Conservation (phyloP, 2,113 vertebrate species). For the Connochaetes taurinus region DNA sequence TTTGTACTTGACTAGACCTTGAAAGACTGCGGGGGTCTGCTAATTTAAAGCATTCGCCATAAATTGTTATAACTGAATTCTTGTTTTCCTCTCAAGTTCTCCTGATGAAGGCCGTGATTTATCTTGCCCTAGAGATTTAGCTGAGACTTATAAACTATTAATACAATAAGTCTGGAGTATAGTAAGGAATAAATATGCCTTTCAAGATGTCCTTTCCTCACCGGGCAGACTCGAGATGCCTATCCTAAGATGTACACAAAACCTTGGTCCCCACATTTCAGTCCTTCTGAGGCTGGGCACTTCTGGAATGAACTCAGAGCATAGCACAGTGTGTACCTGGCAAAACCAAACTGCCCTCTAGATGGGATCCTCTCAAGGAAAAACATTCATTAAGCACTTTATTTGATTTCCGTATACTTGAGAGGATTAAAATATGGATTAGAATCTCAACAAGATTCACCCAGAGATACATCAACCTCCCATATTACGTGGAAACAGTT, state of each 20-base stretch:
- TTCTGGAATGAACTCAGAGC: accelerated
- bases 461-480: accelerated
- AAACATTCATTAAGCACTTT: background rate
- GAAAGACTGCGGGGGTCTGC: background rate
- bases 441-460: background rate
- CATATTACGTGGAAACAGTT: background rate
- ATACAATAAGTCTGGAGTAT: background rate
- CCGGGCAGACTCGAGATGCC: background rate
- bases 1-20: background rate
- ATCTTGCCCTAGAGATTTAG: background rate
- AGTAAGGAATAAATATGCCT: background rate
- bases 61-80: background rate
- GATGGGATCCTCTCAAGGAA: background rate
- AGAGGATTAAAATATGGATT: background rate
- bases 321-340: too few relatives aligned
- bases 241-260: background rate
- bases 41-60: background rate
- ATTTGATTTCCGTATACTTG: background rate
- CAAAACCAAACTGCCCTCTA: background rate
- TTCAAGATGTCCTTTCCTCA: background rate
- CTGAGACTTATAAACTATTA: constrained; percentile 3
- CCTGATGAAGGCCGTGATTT: background rate
- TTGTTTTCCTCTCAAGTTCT: background rate
- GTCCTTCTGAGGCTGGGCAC: accelerated
- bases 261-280: too few relatives aligned